phyloP scores from a whole-genome alignment of 2,113 vertebrate species.

The Ophiodon elongatus region DNA sequence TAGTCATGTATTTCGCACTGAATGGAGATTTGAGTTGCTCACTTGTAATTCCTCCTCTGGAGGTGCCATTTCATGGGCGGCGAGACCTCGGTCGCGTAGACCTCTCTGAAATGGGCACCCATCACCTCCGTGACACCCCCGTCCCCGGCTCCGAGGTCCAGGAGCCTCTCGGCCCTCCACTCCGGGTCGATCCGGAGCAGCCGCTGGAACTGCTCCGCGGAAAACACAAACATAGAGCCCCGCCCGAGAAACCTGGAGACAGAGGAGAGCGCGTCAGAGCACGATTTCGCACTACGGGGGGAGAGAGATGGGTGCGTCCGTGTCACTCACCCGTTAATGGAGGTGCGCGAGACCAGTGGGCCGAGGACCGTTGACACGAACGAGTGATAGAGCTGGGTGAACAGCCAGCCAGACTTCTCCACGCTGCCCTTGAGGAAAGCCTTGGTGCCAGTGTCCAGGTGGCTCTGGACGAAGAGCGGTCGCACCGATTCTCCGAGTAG shows the following conservation, averaged over 20 bases:
- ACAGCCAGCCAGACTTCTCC: conserved; percentile 97
- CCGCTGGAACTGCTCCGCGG: conserved; percentile 91
- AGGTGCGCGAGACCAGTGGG: conserved; percentile 96
- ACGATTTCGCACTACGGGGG: background rate
- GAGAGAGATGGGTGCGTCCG: too few relatives aligned
- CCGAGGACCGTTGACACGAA: conserved; percentile 94
- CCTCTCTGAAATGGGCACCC: conserved; percentile 93
- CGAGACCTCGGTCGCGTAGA: conserved; percentile 95
- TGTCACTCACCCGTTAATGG: conserved; percentile 94
- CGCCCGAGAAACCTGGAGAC: conserved; percentile 92
- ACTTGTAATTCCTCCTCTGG: conserved; percentile 95
- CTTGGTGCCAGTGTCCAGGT: conserved; percentile 91
- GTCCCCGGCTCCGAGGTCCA: conserved; percentile 97
- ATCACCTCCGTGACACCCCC: conserved; percentile 96
- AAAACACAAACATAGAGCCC: conserved; percentile 99
- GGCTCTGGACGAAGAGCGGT: conserved; percentile 92
- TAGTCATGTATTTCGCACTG: background rate
- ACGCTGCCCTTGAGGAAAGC: conserved; percentile 92
- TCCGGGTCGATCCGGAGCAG: conserved; percentile 91
- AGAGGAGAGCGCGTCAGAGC: background rate
- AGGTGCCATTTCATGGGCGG: conserved; percentile 98
- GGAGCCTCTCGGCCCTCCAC: conserved; percentile 91
- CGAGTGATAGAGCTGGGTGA: conserved; percentile 97
- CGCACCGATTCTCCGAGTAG: conserved; percentile 88
- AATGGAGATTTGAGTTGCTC: conserved; percentile 18